phyloP scores from a whole-genome alignment of 2,888 invertebrate genomes.

The Sarcophaga variegata region DNA sequence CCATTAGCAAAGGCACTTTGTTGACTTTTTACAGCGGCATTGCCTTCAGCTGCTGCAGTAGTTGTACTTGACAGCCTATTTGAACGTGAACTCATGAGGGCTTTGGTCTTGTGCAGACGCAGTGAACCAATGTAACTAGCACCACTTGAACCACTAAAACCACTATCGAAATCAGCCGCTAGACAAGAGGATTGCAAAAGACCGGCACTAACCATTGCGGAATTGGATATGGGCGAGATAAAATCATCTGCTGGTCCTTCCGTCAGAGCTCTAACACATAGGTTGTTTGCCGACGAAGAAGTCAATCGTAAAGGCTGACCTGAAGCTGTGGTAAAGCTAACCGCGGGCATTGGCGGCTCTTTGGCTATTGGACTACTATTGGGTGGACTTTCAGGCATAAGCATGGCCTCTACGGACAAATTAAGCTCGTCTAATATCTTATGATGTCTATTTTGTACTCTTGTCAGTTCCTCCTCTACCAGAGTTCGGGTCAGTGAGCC shows the following conservation, averaged over 20 bases:
- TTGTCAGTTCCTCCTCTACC: constrained; percentile 91
- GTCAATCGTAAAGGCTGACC: constrained; percentile 74
- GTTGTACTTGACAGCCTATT: constrained; percentile 71
- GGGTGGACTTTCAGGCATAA: constrained; percentile 89
- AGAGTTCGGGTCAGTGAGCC: constrained; percentile 87
- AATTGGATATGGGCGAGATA: constrained; percentile 82
- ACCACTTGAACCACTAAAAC: no score
- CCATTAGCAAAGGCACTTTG: constrained; percentile 74
- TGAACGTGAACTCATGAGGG: constrained; percentile 72
- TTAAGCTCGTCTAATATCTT: constrained; percentile 93
- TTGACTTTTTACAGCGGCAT: constrained; percentile 60
- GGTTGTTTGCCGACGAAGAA: constrained; percentile 83
- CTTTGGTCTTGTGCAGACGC: no score
- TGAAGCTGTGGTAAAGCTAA: constrained; percentile 78
- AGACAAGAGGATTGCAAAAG: no score
- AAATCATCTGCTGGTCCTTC: constrained; percentile 83
- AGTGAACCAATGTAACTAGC: no score
- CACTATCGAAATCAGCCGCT: no score
- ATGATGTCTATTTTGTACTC: constrained; percentile 91
- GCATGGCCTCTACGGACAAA: constrained; percentile 93
- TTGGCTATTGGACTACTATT: constrained; percentile 81
- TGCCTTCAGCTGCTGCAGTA: constrained; percentile 33
- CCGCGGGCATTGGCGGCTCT: constrained; percentile 71
- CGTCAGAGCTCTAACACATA: constrained; percentile 84
- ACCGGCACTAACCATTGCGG: no score